Percentiles rank a stretch among this genome's conserved stretches.
phyloP scores from a whole-genome alignment of 2,888 invertebrate species.

The Megalurothrips usitatus region DNA sequence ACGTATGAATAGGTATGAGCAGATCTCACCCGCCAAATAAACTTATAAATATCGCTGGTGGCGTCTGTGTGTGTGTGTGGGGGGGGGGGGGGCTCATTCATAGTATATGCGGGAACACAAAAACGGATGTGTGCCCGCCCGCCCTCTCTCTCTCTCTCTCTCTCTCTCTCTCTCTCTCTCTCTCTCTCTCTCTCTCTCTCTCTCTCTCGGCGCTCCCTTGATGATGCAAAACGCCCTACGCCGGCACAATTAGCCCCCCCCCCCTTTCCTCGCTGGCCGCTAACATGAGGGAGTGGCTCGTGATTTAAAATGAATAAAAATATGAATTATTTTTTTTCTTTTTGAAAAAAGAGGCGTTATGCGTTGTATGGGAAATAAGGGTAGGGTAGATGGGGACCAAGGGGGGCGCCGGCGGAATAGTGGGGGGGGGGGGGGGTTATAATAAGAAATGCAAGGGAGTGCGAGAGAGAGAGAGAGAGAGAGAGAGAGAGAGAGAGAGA shows the following conservation, averaged over 20 bases:
- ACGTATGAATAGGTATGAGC: conserved; percentile 1
- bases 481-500: not conserved
- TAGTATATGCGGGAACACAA: too few relatives aligned
- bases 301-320: too few relatives aligned
- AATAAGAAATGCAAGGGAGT: not conserved
- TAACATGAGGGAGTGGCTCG: too few relatives aligned
- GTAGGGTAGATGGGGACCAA: too few relatives aligned
- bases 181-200: too few relatives aligned
- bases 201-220: not conserved
- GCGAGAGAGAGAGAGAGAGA: not conserved
- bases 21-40: not conserved
- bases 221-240: not conserved
- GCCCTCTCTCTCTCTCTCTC: not conserved
- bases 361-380: too few relatives aligned
- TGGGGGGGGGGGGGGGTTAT: too few relatives aligned
- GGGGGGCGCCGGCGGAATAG: too few relatives aligned
- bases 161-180: too few relatives aligned
- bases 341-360: too few relatives aligned
- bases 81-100: not conserved
- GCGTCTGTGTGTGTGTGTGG: not conserved
- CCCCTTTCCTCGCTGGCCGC: too few relatives aligned
- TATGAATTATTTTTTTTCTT: too few relatives aligned
- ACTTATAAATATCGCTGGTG: conserved; percentile 11
- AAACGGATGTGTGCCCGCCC: not conserved
- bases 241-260: not conserved